phyloP scores from a whole-genome alignment of 2,113 vertebrate species.

The Circaetus cinerascens region DNA sequence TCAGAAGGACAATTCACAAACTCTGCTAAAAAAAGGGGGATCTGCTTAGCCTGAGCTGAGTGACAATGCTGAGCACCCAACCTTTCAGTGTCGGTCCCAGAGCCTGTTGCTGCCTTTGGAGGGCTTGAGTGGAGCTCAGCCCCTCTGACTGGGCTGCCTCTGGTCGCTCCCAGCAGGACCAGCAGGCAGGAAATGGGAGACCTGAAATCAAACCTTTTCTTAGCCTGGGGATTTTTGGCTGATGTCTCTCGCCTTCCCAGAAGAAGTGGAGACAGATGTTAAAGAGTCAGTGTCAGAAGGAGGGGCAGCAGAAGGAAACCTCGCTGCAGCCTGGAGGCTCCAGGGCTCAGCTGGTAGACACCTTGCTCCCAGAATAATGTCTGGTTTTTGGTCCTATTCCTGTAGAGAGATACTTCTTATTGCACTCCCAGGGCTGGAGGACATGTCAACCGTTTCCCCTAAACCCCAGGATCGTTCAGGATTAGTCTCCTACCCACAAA shows the following conservation, averaged over 20 bases:
- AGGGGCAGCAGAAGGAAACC: not conserved
- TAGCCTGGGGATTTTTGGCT: not conserved
- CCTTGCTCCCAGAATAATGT: not conserved
- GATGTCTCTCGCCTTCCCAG: not conserved
- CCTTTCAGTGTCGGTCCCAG: not conserved
- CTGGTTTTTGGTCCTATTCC: not conserved
- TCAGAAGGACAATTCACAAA: not conserved
- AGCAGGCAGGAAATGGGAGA: not conserved
- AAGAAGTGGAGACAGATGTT: not conserved
- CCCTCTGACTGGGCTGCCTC: not conserved
- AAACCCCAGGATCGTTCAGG: not conserved
- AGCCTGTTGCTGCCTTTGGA: not conserved
- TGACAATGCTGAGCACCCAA: not conserved
- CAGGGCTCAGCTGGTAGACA: not conserved
- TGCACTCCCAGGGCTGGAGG: not conserved
- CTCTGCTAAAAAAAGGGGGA: not conserved
- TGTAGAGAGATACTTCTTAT: not conserved
- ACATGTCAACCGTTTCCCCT: not conserved
- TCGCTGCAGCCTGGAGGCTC: not conserved
- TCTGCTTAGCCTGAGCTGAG: not conserved
- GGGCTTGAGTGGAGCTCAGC: not conserved
- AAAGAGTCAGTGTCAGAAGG: not conserved
- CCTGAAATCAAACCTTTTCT: not conserved
- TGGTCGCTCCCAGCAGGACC: not conserved
- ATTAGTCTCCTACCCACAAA: not conserved